phyloP scores from a whole-genome alignment of 2,113 vertebrate genomes.

The Mastomys natalensis region DNA sequence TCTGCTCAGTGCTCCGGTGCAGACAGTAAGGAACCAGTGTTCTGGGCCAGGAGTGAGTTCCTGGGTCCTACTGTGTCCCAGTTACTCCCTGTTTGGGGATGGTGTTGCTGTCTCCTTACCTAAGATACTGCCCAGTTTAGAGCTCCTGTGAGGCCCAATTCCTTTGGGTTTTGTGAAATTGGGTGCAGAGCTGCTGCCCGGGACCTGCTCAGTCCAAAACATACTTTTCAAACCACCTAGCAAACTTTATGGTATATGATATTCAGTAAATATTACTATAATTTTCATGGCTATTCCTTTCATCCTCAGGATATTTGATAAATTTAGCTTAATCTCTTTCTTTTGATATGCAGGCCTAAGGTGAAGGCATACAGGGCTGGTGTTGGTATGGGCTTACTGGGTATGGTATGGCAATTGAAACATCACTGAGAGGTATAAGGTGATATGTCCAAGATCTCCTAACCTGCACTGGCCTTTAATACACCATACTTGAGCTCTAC shows the following conservation, averaged over 20 bases:
- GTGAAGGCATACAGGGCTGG: not conserved
- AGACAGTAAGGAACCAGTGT: too few species aligned
- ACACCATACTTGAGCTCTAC: not conserved
- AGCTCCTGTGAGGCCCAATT: too few species aligned
- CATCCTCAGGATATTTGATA: not conserved
- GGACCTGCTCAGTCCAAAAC: too few species aligned
- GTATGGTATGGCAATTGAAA: not conserved
- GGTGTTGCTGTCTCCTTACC: too few species aligned
- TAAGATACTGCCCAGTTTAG: too few species aligned
- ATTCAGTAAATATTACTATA: not conserved
- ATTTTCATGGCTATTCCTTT: conserved; percentile 1
- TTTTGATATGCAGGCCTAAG: not conserved
- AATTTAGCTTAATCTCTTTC: not conserved
- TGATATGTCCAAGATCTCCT: not conserved
- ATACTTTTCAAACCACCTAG: not conserved
- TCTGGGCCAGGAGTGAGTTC: too few species aligned
- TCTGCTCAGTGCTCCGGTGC: too few species aligned
- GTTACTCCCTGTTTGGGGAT: too few species aligned
- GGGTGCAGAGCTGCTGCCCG: too few species aligned
- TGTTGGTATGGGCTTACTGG: not conserved
- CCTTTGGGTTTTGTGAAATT: too few species aligned
- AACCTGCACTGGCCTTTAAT: not conserved
- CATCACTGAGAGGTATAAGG: not conserved
- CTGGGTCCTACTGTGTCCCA: too few species aligned
- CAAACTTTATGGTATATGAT: not conserved